Evolutionary conservation across 2,797 vertebrate species (phyloP), one percentile per base, ranked within the genome.

Genomic region (Ciconia nigra): DNA sequence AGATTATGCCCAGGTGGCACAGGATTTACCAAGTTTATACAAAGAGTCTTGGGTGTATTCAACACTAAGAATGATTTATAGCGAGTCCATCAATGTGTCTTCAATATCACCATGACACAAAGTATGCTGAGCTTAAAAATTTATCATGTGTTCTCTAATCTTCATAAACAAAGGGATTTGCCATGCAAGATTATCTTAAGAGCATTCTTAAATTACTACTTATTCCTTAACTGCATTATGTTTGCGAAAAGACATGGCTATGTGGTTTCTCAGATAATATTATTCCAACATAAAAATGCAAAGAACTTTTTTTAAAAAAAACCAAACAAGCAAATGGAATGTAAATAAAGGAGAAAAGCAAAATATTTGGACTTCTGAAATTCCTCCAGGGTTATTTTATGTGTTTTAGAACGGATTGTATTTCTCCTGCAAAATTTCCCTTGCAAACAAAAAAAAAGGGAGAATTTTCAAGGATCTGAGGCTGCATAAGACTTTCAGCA

Each of bases 281-380:
- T 83, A 91, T 93, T 96, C 42, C 52, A 80, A 46, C 24, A 54
- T 42, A 83, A 77, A 33, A 90, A 93, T 58, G 73, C 63, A 87
- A 73, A 72, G 55, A 80, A 59, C 37, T 59, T 72, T 13, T 41
- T 9, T 41, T 22, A n/a, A 47, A 25, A 7, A n/a, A 71, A 77
- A 70, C 15, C 26, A 85, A 95, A 87, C 59, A 96, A 93, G 81
- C 13, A 94, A 95, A 80, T 85, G 73, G 78, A 96, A 89, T 87
- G 74, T 94, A 87, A 96, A 93, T 89, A 96, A 76, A 93, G 24
- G 21, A 69, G 69, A 87, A 95, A 89, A 31, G 25, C 69, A 93
- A 96, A 96, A 84, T 96, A 90, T 94, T 93, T 87, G 51, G 78
- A 85, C 63, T 91, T 92, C 33, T 59, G 88, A 89, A 84, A 77